phyloP scores from a whole-genome alignment of 2,797 vertebrate species.

The Myotis myotis region DNA sequence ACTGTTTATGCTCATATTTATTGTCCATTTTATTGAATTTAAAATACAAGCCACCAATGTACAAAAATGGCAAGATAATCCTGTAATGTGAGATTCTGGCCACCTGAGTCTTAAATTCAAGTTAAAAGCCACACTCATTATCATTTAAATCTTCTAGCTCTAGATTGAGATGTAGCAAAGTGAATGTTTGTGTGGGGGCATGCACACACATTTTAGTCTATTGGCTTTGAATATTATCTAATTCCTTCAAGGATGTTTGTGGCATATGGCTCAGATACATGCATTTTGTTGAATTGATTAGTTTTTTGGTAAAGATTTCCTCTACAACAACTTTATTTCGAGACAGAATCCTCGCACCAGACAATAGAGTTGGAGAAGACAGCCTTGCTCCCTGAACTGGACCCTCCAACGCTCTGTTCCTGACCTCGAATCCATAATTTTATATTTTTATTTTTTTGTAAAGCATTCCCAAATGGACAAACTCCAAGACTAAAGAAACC shows the following conservation, averaged over 20 bases:
- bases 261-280: no score
- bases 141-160: not conserved
- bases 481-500: not conserved
- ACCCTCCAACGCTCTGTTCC: not conserved
- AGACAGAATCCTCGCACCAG: not conserved
- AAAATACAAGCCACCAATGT: not conserved
- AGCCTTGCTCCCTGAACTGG: not conserved
- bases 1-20: not conserved
- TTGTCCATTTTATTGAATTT: not conserved
- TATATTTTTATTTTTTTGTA: not conserved
- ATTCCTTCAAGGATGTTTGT: no score
- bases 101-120: not conserved
- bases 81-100: not conserved
- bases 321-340: not conserved
- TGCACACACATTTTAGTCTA: no score
- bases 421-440: not conserved
- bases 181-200: not conserved
- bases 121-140: not conserved
- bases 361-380: not conserved
- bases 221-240: no score
- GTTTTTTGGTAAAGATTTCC: not conserved
- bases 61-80: slow-evolving; percentile 24
- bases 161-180: not conserved
- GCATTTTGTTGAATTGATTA: not conserved
- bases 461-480: not conserved